Evolutionary conservation across 1,140 invertebrate genomes (phyloP).

Genomic region (Drosophila melanica): DNA sequence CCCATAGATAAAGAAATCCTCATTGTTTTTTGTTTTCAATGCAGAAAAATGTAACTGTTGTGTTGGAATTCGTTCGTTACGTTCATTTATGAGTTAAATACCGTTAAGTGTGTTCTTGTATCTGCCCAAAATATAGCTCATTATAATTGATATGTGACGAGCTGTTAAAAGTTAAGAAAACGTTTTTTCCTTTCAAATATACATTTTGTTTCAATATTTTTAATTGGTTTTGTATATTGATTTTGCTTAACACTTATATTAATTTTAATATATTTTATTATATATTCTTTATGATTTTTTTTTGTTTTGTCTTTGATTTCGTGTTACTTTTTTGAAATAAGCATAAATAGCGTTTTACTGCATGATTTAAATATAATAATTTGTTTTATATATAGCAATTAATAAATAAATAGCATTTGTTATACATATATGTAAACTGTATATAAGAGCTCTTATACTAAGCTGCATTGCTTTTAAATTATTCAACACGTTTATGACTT

Average conservation of each 20-base stretch:
- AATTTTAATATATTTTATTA: constrained; percentile 20
- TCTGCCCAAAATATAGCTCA: constrained; percentile 66
- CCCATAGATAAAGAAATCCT: constrained; percentile 45
- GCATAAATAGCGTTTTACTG: constrained; percentile 59
- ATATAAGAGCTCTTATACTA: constrained; percentile 32
- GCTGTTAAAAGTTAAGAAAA: constrained; percentile 69
- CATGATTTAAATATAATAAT: constrained; percentile 42
- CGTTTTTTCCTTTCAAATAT: constrained; percentile 43
- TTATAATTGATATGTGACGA: constrained; percentile 79
- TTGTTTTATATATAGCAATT: constrained; percentile 60
- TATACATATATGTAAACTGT: constrained; percentile 21
- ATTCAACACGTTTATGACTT: constrained; percentile 59
- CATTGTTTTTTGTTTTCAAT: constrained; percentile 30
- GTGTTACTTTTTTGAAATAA: constrained; percentile 58
- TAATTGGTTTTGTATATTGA: constrained; percentile 30
- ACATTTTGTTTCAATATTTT: constrained; percentile 40
- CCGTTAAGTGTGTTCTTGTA: constrained; percentile 12
- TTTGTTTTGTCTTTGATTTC: constrained; percentile 48
- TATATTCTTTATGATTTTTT: constrained; percentile 16
- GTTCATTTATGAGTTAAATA: constrained; percentile 20
- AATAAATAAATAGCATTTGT: constrained; percentile 66
- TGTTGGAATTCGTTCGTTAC: constrained; percentile 71
- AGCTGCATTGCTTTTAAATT: constrained; percentile 64
- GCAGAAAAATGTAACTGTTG: constrained; percentile 66
- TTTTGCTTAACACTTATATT: constrained; percentile 72